These are phyloP conservation scores for Lemur catta DNA, from an alignment of 2,797 vertebrate genomes.

Conservation along the genomic window DNA sequence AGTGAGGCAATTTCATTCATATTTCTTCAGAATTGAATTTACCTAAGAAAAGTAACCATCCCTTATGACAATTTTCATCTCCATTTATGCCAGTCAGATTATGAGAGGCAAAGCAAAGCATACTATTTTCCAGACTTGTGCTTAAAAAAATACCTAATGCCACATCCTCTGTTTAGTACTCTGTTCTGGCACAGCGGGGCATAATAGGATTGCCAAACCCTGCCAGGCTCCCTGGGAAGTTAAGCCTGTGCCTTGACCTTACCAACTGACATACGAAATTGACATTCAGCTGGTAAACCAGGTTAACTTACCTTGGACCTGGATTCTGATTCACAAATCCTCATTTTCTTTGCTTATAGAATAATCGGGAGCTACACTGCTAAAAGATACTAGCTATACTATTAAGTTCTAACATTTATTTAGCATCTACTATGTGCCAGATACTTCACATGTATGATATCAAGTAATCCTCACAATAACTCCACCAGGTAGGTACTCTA, in stretches of 20 bases:
- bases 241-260: not conserved
- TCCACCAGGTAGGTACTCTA: not conserved
- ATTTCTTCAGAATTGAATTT: constrained; percentile 27
- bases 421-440: not conserved
- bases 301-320: not conserved
- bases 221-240: constrained; percentile 5
- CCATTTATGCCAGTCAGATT: constrained; percentile 32
- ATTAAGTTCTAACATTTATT: not conserved
- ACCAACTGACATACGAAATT: constrained; percentile 36
- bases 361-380: not conserved
- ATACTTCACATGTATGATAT: not conserved
- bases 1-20: constrained; percentile 13
- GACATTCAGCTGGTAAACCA: not conserved
- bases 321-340: not conserved
- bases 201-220: not conserved
- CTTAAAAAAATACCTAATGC: constrained; percentile 2
- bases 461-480: not conserved
- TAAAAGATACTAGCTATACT: constrained; percentile 26
- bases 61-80: constrained; percentile 34
- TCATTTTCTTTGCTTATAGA: constrained; percentile 30
- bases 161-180: constrained; percentile 7
- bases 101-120: constrained; percentile 34
- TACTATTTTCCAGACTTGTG: constrained; percentile 23
- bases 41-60: constrained; percentile 29
- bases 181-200: not conserved